Evolutionary conservation across 1,140 invertebrate genomes (phyloP), one percentile per base, ranked within the genome.

Genomic region (Solenopsis invicta): DNA sequence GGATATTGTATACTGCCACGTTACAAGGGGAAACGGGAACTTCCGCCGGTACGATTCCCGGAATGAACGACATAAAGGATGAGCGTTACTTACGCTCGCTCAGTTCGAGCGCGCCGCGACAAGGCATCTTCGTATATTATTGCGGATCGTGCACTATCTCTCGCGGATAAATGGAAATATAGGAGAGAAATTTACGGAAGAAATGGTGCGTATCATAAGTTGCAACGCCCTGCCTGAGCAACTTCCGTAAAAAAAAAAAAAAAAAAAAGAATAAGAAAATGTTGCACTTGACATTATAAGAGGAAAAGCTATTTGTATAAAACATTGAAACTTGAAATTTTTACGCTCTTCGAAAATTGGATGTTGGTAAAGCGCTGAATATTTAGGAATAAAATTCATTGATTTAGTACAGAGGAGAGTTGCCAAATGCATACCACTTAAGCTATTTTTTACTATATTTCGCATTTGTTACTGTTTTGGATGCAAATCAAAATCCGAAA

Each of bases 71-170:
- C 41, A 29, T 61, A 82, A 82, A 82, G 67, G 16, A 59, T 54
- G 67, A 72, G 78, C 67, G 13, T 82, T 45, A 67, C 48, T 80
- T 80, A 69, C 48, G 48, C 37, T 54, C 77, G 48, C 64, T 81
- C 62, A n/a, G 48, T 71, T 71, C 50, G 48, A 52, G 61, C 24
- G 48, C 76, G 16, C n/a, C 29, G 62, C 62, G 62, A 69, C 52
- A 81, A 80, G 48, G 48, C 77, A 54, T 37, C 48, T 54, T 48
- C 34, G 61, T 78, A 41, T 64, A 41, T 78, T 78, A 78, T 80
- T 21, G 62, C 62, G 62, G n/a, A 41, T 41, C 34, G 77, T 29
- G 62, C 13, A 61, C 18, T 37, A 41, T 18, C 34, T 18, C 34
- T 45, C 75, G 37, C 37, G 37, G 56, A 50, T 69, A 48, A 80